Evolutionary conservation across 1,140 invertebrate genomes (phyloP).

Genomic region (Piezodorus guildinii): DNA sequence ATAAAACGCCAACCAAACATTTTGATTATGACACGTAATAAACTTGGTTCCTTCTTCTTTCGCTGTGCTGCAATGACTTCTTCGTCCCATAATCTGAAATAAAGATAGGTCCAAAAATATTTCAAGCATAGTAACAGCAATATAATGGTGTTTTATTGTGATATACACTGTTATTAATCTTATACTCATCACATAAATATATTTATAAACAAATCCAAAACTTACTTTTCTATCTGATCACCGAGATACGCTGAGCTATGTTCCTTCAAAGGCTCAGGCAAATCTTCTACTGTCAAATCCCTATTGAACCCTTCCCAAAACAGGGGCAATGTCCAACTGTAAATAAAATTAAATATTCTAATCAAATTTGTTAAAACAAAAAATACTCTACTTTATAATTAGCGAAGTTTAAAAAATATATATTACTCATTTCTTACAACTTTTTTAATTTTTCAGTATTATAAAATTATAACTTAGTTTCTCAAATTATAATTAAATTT

Average conservation of each 20-base stretch:
- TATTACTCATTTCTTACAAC: too few relatives aligned
- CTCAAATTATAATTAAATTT: too few relatives aligned
- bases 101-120: neutral
- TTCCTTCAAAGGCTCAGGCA: slow-evolving; percentile 52
- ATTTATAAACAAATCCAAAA: neutral
- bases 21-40: slow-evolving; percentile 39
- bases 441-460: too few relatives aligned
- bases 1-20: slow-evolving; percentile 42
- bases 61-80: slow-evolving; percentile 31
- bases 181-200: too few relatives aligned
- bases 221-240: slow-evolving; percentile 38
- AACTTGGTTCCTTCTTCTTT: slow-evolving; percentile 37
- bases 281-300: slow-evolving; percentile 38
- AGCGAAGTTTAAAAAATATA: too few relatives aligned
- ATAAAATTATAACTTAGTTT: too few relatives aligned
- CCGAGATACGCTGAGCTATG: slow-evolving; percentile 44
- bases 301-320: slow-evolving; percentile 25
- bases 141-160: too few relatives aligned
- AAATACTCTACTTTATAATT: too few relatives aligned
- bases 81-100: slow-evolving; percentile 28
- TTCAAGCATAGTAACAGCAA: too few relatives aligned
- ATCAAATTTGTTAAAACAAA: too few relatives aligned
- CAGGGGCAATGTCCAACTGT: slow-evolving; percentile 21
- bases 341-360: neutral
- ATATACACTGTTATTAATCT: too few relatives aligned